A percentile compares a stretch with the other conserved stretches of the same genome.
Evolutionary conservation across 2,888 invertebrate species (phyloP).

Genomic region (Cremastobaeus sp.): DNA sequence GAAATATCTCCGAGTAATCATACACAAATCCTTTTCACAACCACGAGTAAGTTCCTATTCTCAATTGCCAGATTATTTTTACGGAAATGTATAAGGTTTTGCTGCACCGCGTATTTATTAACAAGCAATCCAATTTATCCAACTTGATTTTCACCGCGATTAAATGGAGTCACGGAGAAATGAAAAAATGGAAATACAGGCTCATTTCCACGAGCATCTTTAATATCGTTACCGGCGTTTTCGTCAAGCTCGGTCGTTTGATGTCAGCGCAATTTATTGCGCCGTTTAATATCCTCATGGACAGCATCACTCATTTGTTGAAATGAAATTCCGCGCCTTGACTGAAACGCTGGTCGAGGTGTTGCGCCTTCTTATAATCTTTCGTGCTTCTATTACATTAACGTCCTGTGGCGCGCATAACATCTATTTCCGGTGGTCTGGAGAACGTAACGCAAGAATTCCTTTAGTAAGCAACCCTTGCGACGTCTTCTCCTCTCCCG

Average conservation of each 20-base stretch:
- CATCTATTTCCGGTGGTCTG: slow-evolving; percentile 67
- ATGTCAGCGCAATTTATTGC: slow-evolving; percentile 39
- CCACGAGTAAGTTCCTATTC: too few relatives aligned
- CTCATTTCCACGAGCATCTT: slow-evolving; percentile 39
- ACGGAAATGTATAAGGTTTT: neutral
- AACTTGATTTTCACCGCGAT: slow-evolving; percentile 1
- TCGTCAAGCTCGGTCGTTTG: slow-evolving; percentile 33
- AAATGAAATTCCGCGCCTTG: slow-evolving; percentile 46
- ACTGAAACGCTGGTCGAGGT: slow-evolving; percentile 31
- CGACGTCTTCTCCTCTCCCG: neutral
- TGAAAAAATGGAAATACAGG: slow-evolving; percentile 10
- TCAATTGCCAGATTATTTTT: too few relatives aligned
- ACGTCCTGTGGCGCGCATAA: slow-evolving; percentile 61
- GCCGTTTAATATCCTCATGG: slow-evolving; percentile 41
- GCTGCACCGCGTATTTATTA: neutral
- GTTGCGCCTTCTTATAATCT: slow-evolving; percentile 59
- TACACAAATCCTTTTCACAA: too few relatives aligned
- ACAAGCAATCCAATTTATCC: slow-evolving; percentile 6
- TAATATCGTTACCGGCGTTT: slow-evolving; percentile 41
- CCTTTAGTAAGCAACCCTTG: slow-evolving; percentile 18
- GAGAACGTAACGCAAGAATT: slow-evolving; percentile 61
- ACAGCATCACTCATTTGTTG: slow-evolving; percentile 52
- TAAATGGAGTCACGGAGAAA: slow-evolving; percentile 3
- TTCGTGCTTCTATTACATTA: slow-evolving; percentile 63
- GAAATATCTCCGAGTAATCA: too few relatives aligned